Percentiles rank a stretch among this genome's conserved stretches.
Conservation (phyloP, 2,113 vertebrate genomes). For the Arizona elegans region DNA sequence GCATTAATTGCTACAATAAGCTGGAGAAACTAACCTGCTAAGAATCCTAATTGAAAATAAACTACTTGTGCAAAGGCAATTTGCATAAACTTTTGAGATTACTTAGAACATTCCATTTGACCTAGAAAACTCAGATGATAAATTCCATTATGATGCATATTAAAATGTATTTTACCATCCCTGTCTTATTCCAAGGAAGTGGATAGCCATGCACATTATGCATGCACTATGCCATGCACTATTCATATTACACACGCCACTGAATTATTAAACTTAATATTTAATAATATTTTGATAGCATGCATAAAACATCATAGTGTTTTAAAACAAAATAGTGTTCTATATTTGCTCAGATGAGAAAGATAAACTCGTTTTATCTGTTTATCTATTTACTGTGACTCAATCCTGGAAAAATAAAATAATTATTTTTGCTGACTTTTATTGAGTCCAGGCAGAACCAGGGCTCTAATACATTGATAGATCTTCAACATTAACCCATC, state of each 20-base stretch:
- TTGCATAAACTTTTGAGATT: neutral
- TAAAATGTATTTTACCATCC: neutral
- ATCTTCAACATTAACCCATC: neutral
- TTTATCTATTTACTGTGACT: neutral
- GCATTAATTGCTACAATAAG: neutral
- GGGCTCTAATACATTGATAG: neutral
- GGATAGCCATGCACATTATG: neutral
- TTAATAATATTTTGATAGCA: neutral
- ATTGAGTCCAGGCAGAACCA: neutral
- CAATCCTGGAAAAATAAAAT: neutral
- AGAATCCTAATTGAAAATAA: neutral
- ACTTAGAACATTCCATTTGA: neutral
- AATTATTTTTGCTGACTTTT: neutral
- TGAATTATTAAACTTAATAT: neutral
- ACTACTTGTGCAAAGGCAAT: neutral
- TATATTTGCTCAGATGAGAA: neutral
- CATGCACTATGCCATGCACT: too few species aligned
- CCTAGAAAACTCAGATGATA: neutral
- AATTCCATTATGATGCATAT: neutral
- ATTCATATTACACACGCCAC: neutral
- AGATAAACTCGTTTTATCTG: neutral
- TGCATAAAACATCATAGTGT: neutral
- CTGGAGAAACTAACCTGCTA: too few species aligned
- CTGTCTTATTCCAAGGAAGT: neutral
- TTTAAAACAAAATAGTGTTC: neutral